Evolutionary conservation across 2,888 invertebrate species (phyloP).

Genomic region (Azorinus chamasolen): DNA sequence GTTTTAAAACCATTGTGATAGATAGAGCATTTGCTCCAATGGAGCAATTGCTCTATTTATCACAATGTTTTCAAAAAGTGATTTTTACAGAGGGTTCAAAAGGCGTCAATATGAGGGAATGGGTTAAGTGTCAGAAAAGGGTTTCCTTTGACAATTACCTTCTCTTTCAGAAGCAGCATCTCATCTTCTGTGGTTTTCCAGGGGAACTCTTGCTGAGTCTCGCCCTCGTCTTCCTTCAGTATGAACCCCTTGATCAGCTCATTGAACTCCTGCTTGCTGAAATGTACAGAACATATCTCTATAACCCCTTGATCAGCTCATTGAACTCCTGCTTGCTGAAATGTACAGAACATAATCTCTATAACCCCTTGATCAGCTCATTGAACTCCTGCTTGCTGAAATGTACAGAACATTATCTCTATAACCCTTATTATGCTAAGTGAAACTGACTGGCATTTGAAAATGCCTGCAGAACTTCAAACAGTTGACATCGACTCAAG

Average conservation of each 20-base stretch:
- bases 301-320: slow-evolving; percentile 72
- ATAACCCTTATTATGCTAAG: no score
- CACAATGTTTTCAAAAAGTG: no score
- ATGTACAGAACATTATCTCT: slow-evolving; percentile 6
- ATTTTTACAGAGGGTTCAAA: no score
- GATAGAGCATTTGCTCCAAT: no score
- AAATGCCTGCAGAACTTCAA: no score
- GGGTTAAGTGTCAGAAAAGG: no score
- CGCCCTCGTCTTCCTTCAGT: slow-evolving; percentile 88
- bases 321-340: slow-evolving; percentile 82
- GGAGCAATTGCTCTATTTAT: no score
- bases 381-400: slow-evolving; percentile 82
- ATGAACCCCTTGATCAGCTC: slow-evolving; percentile 80
- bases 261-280: slow-evolving; percentile 82
- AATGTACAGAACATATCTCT: slow-evolving; percentile 18
- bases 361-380: slow-evolving; percentile 78
- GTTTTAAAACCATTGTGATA: no score
- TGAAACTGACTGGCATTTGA: no score
- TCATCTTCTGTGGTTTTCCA: slow-evolving; percentile 88
- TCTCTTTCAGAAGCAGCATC: slow-evolving; percentile 86
- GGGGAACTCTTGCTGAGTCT: slow-evolving; percentile 87
- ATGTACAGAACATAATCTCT: no score
- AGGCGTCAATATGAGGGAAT: no score
- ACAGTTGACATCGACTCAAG: no score
- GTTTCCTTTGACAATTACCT: slow-evolving; percentile 65